A percentile compares a stretch with the other conserved stretches of the same genome.
Conservation (phyloP, 2,113 vertebrate species). For the Rynchops niger region DNA sequence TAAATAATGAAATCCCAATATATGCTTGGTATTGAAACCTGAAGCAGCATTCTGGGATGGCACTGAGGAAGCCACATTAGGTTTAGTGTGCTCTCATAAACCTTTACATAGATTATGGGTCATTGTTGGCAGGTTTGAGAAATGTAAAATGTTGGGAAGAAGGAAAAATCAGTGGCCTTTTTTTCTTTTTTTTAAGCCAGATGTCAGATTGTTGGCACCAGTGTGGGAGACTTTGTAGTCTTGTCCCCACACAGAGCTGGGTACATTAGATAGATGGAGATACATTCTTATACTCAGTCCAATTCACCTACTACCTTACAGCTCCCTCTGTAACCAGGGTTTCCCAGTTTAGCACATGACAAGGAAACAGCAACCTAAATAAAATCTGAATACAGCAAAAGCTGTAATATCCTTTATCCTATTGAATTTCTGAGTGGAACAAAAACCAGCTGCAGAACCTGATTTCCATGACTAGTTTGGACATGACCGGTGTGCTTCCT, state of each 20-base stretch:
- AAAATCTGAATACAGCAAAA: neutral
- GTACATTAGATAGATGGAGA: neutral
- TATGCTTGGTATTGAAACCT: neutral
- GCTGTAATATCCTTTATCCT: neutral
- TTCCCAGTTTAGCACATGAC: neutral
- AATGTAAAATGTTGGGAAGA: neutral
- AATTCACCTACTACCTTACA: neutral
- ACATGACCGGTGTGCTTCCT: neutral
- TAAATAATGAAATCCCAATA: neutral
- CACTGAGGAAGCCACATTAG: neutral
- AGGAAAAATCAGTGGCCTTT: fast-evolving
- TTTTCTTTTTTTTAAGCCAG: neutral
- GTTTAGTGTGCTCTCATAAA: neutral
- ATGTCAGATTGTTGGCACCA: fast-evolving
- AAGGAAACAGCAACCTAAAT: neutral
- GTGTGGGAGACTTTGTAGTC: neutral
- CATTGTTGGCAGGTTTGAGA: neutral
- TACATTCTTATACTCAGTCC: neutral
- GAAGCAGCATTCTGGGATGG: neutral
- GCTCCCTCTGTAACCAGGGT: neutral
- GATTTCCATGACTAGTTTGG: neutral
- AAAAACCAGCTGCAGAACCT: neutral
- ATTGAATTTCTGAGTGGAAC: neutral
- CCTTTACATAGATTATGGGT: neutral
- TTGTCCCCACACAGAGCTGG: neutral